Percentiles rank a stretch among this genome's conserved stretches.
phyloP scores from a whole-genome alignment of 1,140 invertebrate species.

The Diabrotica undecimpunctata region DNA sequence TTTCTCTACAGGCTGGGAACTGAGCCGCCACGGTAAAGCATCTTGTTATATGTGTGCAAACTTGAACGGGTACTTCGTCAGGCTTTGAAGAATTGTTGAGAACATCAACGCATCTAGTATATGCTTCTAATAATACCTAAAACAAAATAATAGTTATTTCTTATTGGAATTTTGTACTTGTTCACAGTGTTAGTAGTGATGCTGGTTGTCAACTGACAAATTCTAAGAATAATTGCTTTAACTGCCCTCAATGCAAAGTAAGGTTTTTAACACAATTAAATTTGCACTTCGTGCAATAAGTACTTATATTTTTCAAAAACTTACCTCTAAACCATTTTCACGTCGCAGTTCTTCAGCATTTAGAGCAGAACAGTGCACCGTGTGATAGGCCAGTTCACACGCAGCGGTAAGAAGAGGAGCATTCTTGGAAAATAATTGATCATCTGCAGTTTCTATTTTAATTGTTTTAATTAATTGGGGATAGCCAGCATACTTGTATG shows the following conservation, averaged over 20 bases:
- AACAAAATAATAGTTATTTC: conserved; percentile 22
- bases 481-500: conserved; percentile 99
- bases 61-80: conserved; percentile 82
- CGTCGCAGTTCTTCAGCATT: conserved; percentile 96
- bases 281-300: too few relatives aligned
- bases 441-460: conserved; percentile 87
- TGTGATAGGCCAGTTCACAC: conserved; percentile 93
- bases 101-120: conserved; percentile 87
- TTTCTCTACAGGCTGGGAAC: conserved; percentile 86
- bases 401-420: conserved; percentile 84
- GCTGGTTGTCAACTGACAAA: too few relatives aligned
- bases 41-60: conserved; percentile 86
- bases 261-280: too few relatives aligned
- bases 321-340: conserved; percentile 86
- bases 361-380: conserved; percentile 91
- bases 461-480: conserved; percentile 96
- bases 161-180: too few relatives aligned
- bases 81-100: conserved; percentile 74
- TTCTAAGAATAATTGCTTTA: too few relatives aligned
- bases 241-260: too few relatives aligned
- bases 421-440: conserved; percentile 86
- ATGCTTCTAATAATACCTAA: conserved; percentile 79
- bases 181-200: too few relatives aligned
- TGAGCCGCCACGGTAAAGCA: conserved; percentile 94
- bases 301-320: too few relatives aligned